A percentile compares a stretch with the other conserved stretches of the same genome.
These are phyloP conservation scores for Chorisops tibialis DNA, from an alignment of 2,888 invertebrate species.

Conservation along the genomic window DNA sequence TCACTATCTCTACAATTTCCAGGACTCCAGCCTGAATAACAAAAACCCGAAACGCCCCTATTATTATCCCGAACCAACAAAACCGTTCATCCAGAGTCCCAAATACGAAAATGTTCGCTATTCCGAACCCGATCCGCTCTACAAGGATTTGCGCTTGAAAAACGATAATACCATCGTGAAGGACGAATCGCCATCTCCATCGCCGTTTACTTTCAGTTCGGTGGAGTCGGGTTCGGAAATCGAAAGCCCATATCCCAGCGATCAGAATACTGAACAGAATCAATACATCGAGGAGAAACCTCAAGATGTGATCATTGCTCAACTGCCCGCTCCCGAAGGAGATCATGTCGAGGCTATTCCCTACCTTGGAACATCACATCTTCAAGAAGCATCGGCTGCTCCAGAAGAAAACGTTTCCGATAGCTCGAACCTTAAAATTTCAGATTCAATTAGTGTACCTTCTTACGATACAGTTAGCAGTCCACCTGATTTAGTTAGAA, in stretches of 20 bases:
- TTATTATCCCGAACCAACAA: constrained; percentile 37
- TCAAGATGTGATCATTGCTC: constrained; percentile 45
- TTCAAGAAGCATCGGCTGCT: constrained; percentile 27
- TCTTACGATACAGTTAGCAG: too few species aligned
- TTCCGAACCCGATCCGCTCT: constrained; percentile 56
- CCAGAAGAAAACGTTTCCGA: too few species aligned
- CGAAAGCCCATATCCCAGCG: not conserved
- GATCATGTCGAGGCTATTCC: constrained; percentile 40
- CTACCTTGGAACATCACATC: constrained; percentile 37
- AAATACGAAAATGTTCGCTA: constrained; percentile 48
- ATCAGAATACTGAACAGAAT: constrained; percentile 22
- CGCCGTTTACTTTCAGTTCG: not conserved
- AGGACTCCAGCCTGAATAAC: constrained; percentile 24
- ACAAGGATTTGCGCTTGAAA: constrained; percentile 33
- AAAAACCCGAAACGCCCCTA: constrained; percentile 10
- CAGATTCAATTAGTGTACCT: too few species aligned
- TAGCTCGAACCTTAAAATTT: too few species aligned
- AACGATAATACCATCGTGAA: not conserved
- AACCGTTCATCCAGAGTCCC: constrained; percentile 43
- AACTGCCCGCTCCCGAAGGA: constrained; percentile 45
- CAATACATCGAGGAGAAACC: constrained; percentile 37
- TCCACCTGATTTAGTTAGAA: too few species aligned
- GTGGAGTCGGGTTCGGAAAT: not conserved
- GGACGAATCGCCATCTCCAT: not conserved
- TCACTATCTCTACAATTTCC: constrained; percentile 10